Evolutionary conservation across 2,797 vertebrate species (phyloP).

Genomic region (Notamacropus eugenii): DNA sequence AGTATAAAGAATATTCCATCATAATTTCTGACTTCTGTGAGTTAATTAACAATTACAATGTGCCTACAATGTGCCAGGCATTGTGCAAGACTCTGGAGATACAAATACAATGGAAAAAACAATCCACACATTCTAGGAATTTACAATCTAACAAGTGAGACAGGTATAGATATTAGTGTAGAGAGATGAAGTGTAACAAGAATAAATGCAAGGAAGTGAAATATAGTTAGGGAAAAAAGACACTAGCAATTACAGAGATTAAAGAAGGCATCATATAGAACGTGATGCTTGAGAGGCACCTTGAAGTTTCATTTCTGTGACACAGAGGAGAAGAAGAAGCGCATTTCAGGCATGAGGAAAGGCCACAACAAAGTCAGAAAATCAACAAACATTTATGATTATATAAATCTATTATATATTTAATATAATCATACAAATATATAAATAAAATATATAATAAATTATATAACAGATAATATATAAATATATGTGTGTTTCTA

Average conservation of each 20-base stretch:
- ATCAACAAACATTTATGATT: no score
- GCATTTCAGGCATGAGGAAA: not conserved
- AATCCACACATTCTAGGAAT: not conserved
- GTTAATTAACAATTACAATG: no score
- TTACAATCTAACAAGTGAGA: not conserved
- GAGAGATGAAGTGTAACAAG: not conserved
- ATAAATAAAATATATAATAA: no score
- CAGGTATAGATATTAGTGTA: not conserved
- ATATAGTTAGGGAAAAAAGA: not conserved
- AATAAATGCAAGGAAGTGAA: not conserved
- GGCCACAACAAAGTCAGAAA: no score
- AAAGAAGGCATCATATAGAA: not conserved
- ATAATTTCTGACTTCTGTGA: no score
- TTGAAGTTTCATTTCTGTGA: not conserved
- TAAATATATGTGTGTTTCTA: no score
- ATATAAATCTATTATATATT: no score
- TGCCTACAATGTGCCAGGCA: not conserved
- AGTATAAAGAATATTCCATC: not conserved
- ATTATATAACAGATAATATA: no score
- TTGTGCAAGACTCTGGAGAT: not conserved
- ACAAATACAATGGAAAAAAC: not conserved
- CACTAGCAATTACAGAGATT: not conserved
- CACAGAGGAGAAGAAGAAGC: not conserved
- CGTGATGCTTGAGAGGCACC: not conserved
- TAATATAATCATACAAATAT: no score